Conservation (phyloP, 2,797 vertebrate species). For the Sciurus vulgaris region DNA sequence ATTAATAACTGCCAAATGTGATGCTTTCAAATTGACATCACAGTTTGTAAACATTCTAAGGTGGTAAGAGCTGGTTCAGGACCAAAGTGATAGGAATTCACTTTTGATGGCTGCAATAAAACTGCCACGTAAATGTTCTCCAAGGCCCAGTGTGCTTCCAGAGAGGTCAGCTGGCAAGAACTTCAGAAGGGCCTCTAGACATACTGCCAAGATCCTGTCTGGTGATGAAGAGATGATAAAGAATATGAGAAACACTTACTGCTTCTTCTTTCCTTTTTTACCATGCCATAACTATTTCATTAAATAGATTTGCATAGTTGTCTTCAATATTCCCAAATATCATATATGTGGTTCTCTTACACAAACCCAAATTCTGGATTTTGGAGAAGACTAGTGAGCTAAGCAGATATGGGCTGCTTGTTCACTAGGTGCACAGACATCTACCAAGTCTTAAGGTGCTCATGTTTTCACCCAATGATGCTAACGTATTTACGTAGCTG, state of each 20-base stretch:
- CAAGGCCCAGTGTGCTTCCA: neutral
- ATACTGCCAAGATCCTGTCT: neutral
- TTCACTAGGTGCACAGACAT: neutral
- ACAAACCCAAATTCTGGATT: conserved; percentile 3
- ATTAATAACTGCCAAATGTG: neutral
- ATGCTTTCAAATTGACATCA: neutral
- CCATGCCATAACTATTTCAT: neutral
- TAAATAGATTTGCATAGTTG: neutral
- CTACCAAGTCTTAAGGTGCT: neutral
- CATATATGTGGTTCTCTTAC: neutral
- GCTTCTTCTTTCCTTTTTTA: neutral
- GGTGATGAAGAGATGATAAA: neutral
- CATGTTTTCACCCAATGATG: neutral
- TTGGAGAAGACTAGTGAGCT: neutral
- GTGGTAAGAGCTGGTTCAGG: neutral
- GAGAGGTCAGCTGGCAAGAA: neutral
- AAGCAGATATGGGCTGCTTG: neutral
- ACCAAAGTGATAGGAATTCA: neutral
- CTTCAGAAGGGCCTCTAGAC: neutral
- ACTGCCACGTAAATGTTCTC: neutral
- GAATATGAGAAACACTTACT: neutral
- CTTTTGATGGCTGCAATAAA: neutral
- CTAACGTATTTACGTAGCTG: neutral
- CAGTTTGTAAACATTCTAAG: neutral
- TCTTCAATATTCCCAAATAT: neutral